Percentiles rank a stretch among this genome's conserved stretches.
phyloP scores from a whole-genome alignment of 2,888 invertebrate genomes.

The Melinaea marsaeus region DNA sequence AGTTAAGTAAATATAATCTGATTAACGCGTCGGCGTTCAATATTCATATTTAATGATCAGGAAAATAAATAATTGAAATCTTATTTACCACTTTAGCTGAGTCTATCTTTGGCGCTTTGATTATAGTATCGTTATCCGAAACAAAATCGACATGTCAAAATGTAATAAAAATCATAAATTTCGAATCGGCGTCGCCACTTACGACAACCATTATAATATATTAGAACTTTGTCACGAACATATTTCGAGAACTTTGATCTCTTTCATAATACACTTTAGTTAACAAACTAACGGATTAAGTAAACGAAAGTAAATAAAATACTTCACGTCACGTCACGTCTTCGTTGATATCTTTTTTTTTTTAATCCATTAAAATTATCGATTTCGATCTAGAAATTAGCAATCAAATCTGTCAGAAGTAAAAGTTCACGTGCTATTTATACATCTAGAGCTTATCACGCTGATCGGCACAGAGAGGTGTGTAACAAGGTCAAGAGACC shows the following conservation, averaged over 20 bases:
- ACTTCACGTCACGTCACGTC: too few species aligned
- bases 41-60: neutral
- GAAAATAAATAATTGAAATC: too few species aligned
- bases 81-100: too few species aligned
- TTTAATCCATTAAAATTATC: neutral
- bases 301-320: too few species aligned
- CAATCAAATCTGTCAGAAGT: neutral
- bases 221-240: constrained; percentile 30
- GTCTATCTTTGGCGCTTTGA: too few species aligned
- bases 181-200: constrained; percentile 27
- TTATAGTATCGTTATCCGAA: too few species aligned
- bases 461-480: constrained; percentile 29
- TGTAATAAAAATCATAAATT: constrained; percentile 23
- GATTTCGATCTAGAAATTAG: neutral
- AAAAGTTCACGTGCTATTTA: constrained; percentile 18
- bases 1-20: neutral
- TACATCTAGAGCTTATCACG: constrained; percentile 17
- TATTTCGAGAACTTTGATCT: constrained; percentile 19
- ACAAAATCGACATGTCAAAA: constrained; percentile 12
- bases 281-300: too few species aligned
- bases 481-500: constrained; percentile 33
- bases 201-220: constrained; percentile 26
- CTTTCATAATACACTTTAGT: too few species aligned
- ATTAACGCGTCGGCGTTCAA: neutral
- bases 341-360: neutral